A percentile compares a stretch with the other conserved stretches of the same genome.
Conservation (phyloP, 2,888 invertebrate species). For the Folsomia candida region DNA sequence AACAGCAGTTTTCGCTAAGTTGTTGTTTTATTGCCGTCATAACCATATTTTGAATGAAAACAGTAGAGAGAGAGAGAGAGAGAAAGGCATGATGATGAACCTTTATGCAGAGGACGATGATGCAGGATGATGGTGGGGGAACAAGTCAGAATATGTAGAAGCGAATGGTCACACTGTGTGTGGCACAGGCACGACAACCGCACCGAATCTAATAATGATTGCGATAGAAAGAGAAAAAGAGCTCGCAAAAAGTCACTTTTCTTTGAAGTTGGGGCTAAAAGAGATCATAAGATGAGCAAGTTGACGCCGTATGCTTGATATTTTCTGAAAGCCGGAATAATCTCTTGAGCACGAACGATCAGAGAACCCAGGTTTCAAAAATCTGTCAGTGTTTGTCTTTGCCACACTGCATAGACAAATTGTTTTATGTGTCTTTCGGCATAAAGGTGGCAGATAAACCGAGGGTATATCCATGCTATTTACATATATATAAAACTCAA, state of each 20-base stretch:
- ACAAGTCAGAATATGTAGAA: neutral
- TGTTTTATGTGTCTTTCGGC: too few relatives aligned
- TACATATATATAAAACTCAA: too few relatives aligned
- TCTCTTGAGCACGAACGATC: constrained; percentile 28
- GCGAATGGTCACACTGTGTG: constrained; percentile 1
- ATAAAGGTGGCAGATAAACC: too few relatives aligned
- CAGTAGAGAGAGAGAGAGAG: neutral
- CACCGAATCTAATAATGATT: constrained; percentile 19
- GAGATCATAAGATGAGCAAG: neutral
- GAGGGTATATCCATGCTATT: too few relatives aligned
- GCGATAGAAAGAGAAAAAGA: too few relatives aligned
- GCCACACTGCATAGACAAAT: too few relatives aligned
- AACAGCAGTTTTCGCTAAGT: neutral
- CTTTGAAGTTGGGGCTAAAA: neutral
- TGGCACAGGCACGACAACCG: constrained; percentile 15
- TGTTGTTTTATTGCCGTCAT: constrained; percentile 20
- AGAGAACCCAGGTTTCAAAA: constrained; percentile 11
- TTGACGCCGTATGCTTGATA: neutral
- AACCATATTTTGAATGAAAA: constrained; percentile 21
- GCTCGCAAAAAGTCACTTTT: neutral
- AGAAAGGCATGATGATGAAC: neutral
- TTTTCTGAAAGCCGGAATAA: neutral
- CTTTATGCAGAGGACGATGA: neutral
- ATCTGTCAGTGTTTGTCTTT: constrained; percentile 19
- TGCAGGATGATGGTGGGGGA: constrained; percentile 5